A percentile compares a stretch with the other conserved stretches of the same genome.
These are phyloP conservation scores for Eutolmus rufibarbis DNA, from an alignment of 2,888 invertebrate species.

Conservation along the genomic window DNA sequence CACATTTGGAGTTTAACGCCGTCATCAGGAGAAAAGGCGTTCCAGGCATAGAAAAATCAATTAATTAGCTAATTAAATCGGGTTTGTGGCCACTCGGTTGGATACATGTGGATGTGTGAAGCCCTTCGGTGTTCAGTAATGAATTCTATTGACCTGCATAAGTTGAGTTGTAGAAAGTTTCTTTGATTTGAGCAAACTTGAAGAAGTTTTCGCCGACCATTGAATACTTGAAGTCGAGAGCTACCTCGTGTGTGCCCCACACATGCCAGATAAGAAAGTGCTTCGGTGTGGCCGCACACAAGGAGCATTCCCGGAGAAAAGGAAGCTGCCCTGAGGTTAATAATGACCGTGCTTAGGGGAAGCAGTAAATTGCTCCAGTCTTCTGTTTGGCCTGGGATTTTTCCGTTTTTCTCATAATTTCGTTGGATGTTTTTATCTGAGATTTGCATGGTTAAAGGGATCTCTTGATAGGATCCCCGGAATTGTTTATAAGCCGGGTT, in stretches of 20 bases:
- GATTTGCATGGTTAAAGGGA: conserved; percentile 18
- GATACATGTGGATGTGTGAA: background rate
- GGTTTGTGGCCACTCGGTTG: conserved; percentile 2
- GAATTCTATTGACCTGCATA: background rate
- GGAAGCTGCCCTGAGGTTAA: background rate
- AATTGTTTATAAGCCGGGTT: conserved; percentile 6
- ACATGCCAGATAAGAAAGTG: background rate
- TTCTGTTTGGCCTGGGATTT: conserved; percentile 17
- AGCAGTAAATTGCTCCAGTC: conserved; percentile 1
- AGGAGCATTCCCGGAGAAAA: background rate
- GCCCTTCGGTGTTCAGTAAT: background rate
- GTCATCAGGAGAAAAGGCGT: background rate
- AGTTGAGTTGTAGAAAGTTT: conserved; percentile 1
- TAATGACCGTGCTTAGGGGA: conserved; percentile 14
- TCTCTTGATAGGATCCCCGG: background rate
- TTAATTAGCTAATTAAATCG: conserved; percentile 45
- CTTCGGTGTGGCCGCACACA: background rate
- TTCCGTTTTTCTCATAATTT: conserved; percentile 24
- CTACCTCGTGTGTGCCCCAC: background rate
- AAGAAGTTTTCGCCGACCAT: background rate
- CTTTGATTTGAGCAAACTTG: conserved; percentile 21
- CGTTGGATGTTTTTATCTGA: conserved; percentile 21
- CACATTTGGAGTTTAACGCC: conserved; percentile 2
- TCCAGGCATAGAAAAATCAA: conserved; percentile 28
- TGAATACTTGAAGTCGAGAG: background rate